These are phyloP conservation scores for Nothobranchius furzeri DNA, from an alignment of 2,113 vertebrate species.

Conservation along the genomic window DNA sequence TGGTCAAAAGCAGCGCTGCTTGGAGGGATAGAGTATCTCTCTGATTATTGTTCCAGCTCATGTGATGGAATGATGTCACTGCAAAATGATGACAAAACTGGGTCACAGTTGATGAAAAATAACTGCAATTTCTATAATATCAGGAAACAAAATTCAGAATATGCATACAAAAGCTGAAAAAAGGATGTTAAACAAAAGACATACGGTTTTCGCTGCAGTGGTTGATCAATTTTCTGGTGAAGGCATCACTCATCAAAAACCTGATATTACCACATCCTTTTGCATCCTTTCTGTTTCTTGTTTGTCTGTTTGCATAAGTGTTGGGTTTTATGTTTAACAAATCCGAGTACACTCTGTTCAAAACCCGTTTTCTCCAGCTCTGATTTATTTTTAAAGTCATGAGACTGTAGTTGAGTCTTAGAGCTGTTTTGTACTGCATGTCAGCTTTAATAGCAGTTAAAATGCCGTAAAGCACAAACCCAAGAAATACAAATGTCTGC, in stretches of 20 bases:
- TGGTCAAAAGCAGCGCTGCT: slow-evolving; percentile 25
- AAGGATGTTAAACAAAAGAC: background rate
- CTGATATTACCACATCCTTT: slow-evolving; percentile 5
- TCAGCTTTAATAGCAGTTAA: slow-evolving; percentile 27
- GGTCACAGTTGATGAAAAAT: background rate
- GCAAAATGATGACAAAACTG: slow-evolving; percentile 24
- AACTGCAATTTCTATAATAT: background rate
- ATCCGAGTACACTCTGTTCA: slow-evolving; percentile 10
- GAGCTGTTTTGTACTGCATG: slow-evolving; percentile 20
- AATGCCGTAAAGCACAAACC: slow-evolving; percentile 33
- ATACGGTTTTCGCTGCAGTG: background rate
- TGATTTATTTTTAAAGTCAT: slow-evolving; percentile 8
- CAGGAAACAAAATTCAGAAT: slow-evolving; percentile 2
- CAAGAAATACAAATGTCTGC: slow-evolving; percentile 25
- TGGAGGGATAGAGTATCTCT: slow-evolving; percentile 14
- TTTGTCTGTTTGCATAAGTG: slow-evolving; percentile 19
- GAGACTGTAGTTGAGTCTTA: background rate
- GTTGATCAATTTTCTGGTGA: slow-evolving; percentile 40
- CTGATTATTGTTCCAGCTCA: slow-evolving; percentile 29
- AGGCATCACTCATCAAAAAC: slow-evolving; percentile 12
- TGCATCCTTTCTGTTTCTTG: slow-evolving; percentile 3
- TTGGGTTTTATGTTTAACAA: slow-evolving; percentile 11
- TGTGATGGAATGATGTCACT: slow-evolving; percentile 21
- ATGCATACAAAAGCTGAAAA: background rate
- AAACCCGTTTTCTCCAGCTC: slow-evolving; percentile 1